These are phyloP conservation scores for Chrysemys picta DNA, from an alignment of 2,113 vertebrate genomes.

Conservation along the genomic window DNA sequence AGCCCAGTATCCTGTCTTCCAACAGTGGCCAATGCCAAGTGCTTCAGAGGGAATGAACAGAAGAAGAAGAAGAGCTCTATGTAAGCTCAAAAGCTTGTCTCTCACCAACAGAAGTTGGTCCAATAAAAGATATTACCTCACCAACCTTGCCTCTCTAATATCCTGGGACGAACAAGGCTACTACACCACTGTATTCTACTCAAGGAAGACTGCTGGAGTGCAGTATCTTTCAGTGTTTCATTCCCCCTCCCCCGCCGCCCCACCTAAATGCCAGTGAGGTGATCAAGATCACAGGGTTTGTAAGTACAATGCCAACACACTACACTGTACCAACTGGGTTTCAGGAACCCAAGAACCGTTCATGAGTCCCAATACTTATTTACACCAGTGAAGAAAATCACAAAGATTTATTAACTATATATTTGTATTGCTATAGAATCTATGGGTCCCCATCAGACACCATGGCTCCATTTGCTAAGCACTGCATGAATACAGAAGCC, in stretches of 20 bases:
- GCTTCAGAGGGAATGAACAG: too few species aligned
- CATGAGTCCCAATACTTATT: not conserved
- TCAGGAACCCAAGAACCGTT: not conserved
- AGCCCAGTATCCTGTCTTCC: too few species aligned
- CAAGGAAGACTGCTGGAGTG: not conserved
- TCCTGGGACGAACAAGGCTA: not conserved
- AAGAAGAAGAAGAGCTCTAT: not conserved
- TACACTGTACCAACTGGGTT: not conserved
- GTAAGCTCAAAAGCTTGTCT: not conserved
- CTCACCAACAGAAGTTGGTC: not conserved
- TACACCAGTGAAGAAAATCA: not conserved
- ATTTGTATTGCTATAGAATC: not conserved
- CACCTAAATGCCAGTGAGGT: not conserved
- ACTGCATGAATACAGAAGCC: not conserved
- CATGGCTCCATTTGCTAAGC: not conserved
- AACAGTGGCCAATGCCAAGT: too few species aligned
- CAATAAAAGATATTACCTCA: not conserved
- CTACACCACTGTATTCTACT: not conserved
- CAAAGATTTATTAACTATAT: not conserved
- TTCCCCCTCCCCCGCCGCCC: not conserved
- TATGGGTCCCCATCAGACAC: not conserved
- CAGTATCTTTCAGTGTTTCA: not conserved
- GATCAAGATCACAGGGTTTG: not conserved
- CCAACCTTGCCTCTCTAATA: not conserved
- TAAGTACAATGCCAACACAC: not conserved